Conservation (phyloP, 2,113 vertebrate genomes). For the Bubo scandiacus region DNA sequence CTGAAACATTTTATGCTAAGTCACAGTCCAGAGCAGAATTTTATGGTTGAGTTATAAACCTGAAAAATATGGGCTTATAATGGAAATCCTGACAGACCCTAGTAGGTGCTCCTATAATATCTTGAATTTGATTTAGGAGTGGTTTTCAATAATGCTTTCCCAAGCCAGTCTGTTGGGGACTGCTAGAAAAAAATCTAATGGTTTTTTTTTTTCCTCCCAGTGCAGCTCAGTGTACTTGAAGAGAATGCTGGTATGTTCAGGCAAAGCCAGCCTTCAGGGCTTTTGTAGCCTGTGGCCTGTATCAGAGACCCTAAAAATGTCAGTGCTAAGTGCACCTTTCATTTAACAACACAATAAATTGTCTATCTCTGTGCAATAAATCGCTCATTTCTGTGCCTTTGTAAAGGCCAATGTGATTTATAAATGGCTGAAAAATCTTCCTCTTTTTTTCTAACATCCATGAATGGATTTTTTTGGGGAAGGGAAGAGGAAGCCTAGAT, state of each 20-base stretch:
- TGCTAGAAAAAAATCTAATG: not conserved
- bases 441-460: not conserved
- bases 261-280: not conserved
- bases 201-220: not conserved
- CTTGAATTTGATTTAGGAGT: conserved; percentile 74
- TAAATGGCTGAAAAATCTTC: not conserved
- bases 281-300: not conserved
- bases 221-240: conserved; percentile 9
- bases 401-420: not conserved
- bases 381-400: not conserved
- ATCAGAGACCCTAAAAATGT: not conserved
- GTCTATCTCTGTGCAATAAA: not conserved
- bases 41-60: conserved; percentile 66
- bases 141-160: conserved; percentile 73
- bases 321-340: not conserved
- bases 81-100: conserved; percentile 73
- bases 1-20: conserved; percentile 63
- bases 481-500: not conserved
- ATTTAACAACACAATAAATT: conserved; percentile 29
- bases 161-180: conserved; percentile 45
- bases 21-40: conserved; percentile 49
- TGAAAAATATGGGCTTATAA: conserved; percentile 71
- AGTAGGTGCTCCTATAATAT: conserved; percentile 63
- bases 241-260: not conserved
- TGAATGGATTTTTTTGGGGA: not conserved